Percentiles rank a stretch among this genome's conserved stretches.
Evolutionary conservation across 2,113 vertebrate species (phyloP).

Genomic region (Gobius niger): DNA sequence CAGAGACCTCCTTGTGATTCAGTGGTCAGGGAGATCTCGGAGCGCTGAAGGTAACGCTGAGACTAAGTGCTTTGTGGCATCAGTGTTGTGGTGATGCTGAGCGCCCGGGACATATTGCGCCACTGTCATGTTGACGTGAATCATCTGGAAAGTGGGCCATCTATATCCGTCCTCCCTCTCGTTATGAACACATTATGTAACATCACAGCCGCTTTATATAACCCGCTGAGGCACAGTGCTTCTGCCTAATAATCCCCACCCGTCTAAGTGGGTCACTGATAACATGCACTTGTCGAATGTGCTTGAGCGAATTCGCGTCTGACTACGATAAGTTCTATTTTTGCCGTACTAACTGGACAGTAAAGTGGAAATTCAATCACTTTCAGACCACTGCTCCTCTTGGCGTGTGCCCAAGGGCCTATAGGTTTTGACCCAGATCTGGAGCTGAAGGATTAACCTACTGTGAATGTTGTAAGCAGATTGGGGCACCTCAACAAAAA

Average conservation of each 20-base stretch:
- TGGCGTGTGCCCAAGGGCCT: no score
- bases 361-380: no score
- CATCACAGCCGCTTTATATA: constrained; percentile 71
- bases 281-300: not conserved
- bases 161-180: constrained; percentile 69
- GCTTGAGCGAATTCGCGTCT: not conserved
- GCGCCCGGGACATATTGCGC: constrained; percentile 50
- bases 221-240: constrained; percentile 24
- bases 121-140: constrained; percentile 42
- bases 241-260: constrained; percentile 5
- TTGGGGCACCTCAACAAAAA: no score
- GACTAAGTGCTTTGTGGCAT: not conserved
- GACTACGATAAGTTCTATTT: no score
- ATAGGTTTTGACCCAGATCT: no score
- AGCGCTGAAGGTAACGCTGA: not conserved
- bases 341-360: no score
- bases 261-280: not conserved
- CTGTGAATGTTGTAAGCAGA: no score
- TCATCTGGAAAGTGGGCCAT: constrained; percentile 68
- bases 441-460: no score
- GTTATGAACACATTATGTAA: constrained; percentile 76
- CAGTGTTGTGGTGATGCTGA: constrained; percentile 39
- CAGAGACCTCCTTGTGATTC: not conserved
- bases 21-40: no score
- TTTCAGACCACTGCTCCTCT: no score